Conservation (phyloP, 2,113 vertebrate species). For the Acanthisitta chloris region DNA sequence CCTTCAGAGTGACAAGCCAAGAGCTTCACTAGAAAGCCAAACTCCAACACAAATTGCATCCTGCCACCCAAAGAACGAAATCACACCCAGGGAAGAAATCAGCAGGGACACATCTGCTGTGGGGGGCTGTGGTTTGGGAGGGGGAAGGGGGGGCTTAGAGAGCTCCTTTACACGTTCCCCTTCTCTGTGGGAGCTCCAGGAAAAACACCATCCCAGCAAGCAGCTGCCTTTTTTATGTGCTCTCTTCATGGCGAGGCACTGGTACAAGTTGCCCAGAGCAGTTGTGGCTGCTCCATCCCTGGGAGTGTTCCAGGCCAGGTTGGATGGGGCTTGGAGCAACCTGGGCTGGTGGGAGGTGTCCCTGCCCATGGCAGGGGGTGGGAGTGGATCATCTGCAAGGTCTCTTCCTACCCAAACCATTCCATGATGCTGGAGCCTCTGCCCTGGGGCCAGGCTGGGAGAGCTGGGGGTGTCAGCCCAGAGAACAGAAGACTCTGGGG, state of each 20-base stretch:
- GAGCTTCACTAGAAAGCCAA: conserved; percentile 44
- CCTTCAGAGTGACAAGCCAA: conserved; percentile 53
- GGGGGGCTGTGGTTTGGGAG: neutral
- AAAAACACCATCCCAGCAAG: neutral
- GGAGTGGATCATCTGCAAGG: no score
- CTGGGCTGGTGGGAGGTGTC: neutral
- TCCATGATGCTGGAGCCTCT: no score
- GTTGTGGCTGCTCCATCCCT: neutral
- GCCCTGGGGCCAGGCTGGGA: no score
- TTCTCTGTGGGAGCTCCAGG: neutral
- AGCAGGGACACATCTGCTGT: neutral
- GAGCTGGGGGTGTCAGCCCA: no score
- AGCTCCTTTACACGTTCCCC: neutral
- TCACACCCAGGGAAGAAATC: neutral
- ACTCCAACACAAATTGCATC: conserved; percentile 26
- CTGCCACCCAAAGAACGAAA: neutral
- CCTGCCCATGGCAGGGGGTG: neutral
- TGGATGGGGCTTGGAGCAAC: no score
- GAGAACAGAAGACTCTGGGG: no score
- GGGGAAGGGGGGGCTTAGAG: accelerated
- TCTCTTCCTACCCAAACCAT: no score
- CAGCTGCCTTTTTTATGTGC: neutral
- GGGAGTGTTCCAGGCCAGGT: accelerated
- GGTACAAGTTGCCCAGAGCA: neutral
- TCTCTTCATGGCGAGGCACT: accelerated